phyloP scores from a whole-genome alignment of 2,113 vertebrate species.

The Sinocyclocheilus anophthalmus region DNA sequence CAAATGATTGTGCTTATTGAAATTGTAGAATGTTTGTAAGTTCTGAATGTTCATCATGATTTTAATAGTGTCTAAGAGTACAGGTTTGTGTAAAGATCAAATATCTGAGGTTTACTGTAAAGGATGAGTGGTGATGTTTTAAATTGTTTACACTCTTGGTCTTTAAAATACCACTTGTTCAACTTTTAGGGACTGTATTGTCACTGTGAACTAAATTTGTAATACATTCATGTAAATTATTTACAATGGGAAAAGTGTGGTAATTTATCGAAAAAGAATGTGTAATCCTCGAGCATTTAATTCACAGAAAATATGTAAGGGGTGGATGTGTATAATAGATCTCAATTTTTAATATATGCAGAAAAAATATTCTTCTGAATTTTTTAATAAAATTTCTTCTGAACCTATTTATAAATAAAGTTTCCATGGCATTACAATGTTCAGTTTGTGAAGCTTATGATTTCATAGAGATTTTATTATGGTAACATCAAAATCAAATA shows the following conservation, averaged over 20 bases:
- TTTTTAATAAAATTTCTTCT: not conserved
- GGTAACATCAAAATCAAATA: not conserved
- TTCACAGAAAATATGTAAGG: not conserved
- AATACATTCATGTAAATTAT: not conserved
- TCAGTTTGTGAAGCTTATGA: not conserved
- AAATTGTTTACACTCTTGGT: constrained; percentile 40
- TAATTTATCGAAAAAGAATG: not conserved
- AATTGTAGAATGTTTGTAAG: not conserved
- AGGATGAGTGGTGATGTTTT: not conserved
- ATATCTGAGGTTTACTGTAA: not conserved
- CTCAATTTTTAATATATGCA: too few relatives aligned
- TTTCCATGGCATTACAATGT: not conserved
- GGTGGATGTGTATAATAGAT: not conserved
- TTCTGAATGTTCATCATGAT: not conserved
- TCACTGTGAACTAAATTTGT: not conserved
- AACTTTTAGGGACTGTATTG: constrained; percentile 7
- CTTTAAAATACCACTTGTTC: constrained; percentile 28
- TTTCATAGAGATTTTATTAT: not conserved
- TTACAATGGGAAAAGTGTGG: not conserved
- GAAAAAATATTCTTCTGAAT: not conserved
- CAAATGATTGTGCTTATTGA: constrained; percentile 9
- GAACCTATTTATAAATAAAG: constrained; percentile 34
- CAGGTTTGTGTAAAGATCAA: not conserved
- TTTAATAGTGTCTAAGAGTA: not conserved
- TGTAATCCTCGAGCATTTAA: not conserved